Evolutionary conservation across 2,797 vertebrate genomes (phyloP).

Genomic region (Sternotherus odoratus): DNA sequence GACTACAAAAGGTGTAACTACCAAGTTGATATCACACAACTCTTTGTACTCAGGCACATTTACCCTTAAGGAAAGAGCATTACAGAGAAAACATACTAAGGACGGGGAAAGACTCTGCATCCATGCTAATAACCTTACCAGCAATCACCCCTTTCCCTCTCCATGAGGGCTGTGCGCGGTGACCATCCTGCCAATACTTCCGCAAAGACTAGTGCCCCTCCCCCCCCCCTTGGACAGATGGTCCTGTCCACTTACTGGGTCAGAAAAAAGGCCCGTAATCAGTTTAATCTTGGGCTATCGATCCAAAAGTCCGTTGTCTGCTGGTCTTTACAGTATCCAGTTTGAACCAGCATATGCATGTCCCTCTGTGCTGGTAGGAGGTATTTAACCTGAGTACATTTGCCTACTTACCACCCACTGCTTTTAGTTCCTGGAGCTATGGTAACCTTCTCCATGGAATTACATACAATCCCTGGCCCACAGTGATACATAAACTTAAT

Average conservation of each 20-base stretch:
- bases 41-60: not conserved
- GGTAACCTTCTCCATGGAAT: not conserved
- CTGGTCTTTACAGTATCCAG: not conserved
- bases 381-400: not conserved
- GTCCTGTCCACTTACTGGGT: not conserved
- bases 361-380: not conserved
- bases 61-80: not conserved
- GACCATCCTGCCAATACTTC: not conserved
- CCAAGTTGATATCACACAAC: not conserved
- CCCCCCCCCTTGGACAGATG: not conserved
- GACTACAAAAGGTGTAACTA: not conserved
- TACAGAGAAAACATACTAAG: not conserved
- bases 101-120: not conserved
- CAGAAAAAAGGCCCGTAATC: not conserved
- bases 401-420: not conserved
- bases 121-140: not conserved
- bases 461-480: not conserved
- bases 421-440: not conserved
- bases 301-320: not conserved
- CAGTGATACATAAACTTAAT: not conserved
- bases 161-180: not conserved
- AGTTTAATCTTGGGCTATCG: not conserved
- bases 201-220: not conserved
- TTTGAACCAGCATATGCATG: not conserved
- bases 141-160: not conserved